A percentile compares a stretch with the other conserved stretches of the same genome.
phyloP scores from a whole-genome alignment of 2,797 vertebrate species.

The Chrysocyon brachyurus region DNA sequence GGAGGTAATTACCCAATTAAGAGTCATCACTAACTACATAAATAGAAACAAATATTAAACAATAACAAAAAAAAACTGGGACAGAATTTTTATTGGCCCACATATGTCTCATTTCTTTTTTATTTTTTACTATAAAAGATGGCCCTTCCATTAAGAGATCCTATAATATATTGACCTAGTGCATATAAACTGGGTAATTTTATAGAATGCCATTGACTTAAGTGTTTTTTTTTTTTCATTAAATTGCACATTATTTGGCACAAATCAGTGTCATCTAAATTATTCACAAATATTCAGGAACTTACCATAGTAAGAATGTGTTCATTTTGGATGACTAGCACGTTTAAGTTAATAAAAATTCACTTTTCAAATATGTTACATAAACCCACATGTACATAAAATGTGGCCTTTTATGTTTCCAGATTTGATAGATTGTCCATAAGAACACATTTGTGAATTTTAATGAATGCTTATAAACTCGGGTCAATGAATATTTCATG shows the following conservation, averaged over 20 bases:
- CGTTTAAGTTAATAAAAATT: conserved; percentile 29
- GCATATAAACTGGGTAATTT: not conserved
- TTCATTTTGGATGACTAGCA: not conserved
- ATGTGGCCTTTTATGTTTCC: not conserved
- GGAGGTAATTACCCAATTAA: not conserved
- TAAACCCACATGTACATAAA: not conserved
- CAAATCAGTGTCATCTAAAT: conserved; percentile 7
- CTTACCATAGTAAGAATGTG: not conserved
- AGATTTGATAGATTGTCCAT: not conserved
- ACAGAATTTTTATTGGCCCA: not conserved
- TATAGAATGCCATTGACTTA: not conserved
- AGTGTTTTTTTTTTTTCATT: not conserved
- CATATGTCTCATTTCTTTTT: not conserved
- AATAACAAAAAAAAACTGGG: not conserved
- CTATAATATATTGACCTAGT: not conserved
- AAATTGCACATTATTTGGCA: not conserved
- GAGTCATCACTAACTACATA: not conserved
- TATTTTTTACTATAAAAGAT: not conserved
- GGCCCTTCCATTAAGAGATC: not conserved
- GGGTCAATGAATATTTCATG: not conserved
- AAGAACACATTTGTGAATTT: conserved; percentile 2
- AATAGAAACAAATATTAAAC: conserved; percentile 9
- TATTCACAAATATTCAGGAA: not conserved
- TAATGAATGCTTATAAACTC: conserved; percentile 37
- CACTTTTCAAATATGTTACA: not conserved